phyloP scores from a whole-genome alignment of 2,888 invertebrate genomes.

The Microctonus hyperodae region DNA sequence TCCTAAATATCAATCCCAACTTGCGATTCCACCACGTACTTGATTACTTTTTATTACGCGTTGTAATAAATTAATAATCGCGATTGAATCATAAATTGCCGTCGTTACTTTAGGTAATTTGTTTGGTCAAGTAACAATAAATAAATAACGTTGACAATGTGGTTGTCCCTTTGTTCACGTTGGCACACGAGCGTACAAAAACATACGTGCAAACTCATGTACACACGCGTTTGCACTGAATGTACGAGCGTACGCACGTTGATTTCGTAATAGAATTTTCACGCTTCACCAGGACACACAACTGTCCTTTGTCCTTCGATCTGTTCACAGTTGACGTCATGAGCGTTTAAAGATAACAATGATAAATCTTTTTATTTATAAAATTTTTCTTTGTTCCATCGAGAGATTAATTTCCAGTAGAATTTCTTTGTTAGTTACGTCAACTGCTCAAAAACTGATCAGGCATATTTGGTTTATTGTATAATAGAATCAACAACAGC shows the following conservation, averaged over 20 bases:
- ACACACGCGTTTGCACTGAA: background rate
- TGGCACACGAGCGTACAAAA: background rate
- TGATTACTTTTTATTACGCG: background rate
- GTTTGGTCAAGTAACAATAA: background rate
- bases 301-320: background rate
- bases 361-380: constrained; percentile 3
- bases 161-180: background rate
- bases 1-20: constrained; percentile 32
- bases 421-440: constrained; percentile 29
- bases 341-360: background rate
- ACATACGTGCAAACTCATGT: no score
- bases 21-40: constrained; percentile 2
- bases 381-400: no score
- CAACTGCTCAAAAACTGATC: constrained; percentile 25
- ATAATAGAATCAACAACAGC: no score
- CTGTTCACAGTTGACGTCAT: constrained; percentile 1
- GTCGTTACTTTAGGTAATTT: background rate
- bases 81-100: no score
- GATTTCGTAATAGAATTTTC: constrained; percentile 1
- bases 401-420: constrained; percentile 8
- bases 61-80: no score
- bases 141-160: background rate
- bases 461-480: constrained; percentile 8
- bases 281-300: background rate
- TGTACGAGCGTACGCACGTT: background rate